Conservation (phyloP, 1,140 invertebrate species). For the silkworm (Bombyx mori) region ASM3026992v2 NC_085119.1:11218001-11218500, state of each 20-base stretch:
- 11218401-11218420: slow-evolving; percentile 4
- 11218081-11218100: background rate
- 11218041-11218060: background rate
- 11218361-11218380: slow-evolving; percentile 9
- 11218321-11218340: slow-evolving; percentile 21
- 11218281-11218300: slow-evolving; percentile 11
- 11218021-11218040: slow-evolving; percentile 5
- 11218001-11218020: slow-evolving; percentile 4
- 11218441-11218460: slow-evolving; percentile 6
- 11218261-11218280: background rate
- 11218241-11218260: slow-evolving; percentile 4
- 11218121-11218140: background rate
- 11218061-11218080: background rate
- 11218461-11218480: slow-evolving; percentile 11
- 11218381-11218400: slow-evolving; percentile 11
- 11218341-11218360: slow-evolving; percentile 19
- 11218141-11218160: background rate
- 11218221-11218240: background rate
- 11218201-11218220: background rate
- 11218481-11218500: slow-evolving; percentile 49
- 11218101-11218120: background rate
- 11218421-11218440: slow-evolving; percentile 5
- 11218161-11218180: background rate
- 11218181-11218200: background rate
- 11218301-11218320: slow-evolving; percentile 15